Percentiles rank a stretch among this genome's conserved stretches.
phyloP scores from a whole-genome alignment of 2,888 invertebrate species.

The Lasioglossum marginatum region DNA sequence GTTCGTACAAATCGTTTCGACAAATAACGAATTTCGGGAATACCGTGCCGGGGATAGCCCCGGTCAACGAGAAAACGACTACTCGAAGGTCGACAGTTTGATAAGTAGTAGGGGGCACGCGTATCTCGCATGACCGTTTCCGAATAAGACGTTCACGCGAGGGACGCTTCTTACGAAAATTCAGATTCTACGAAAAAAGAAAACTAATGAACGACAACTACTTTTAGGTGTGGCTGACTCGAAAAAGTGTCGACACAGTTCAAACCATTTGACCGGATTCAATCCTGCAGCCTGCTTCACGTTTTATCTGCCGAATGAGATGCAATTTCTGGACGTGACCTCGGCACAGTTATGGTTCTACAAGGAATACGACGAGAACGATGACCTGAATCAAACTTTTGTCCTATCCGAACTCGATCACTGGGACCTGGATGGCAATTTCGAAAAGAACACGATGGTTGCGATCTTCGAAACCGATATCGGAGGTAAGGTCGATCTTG shows the following conservation, averaged over 20 bases:
- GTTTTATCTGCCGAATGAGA: conserved; percentile 91
- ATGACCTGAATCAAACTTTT: conserved; percentile 90
- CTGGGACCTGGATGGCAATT: conserved; percentile 89
- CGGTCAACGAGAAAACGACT: not conserved
- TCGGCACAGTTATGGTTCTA: conserved; percentile 93
- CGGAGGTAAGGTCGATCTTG: conserved; percentile 84
- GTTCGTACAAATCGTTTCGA: not conserved
- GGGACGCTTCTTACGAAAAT: not conserved
- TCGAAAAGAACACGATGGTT: conserved; percentile 91
- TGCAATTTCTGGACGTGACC: conserved; percentile 90
- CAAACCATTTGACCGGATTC: conserved; percentile 81
- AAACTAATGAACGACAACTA: not conserved
- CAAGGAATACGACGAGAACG: conserved; percentile 88
- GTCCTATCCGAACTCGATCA: conserved; percentile 92
- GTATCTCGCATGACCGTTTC: not conserved
- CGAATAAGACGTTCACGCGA: too few relatives aligned
- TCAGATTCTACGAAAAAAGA: not conserved
- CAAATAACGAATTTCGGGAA: not conserved
- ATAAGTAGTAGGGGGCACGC: not conserved
- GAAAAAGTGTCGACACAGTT: conserved; percentile 80
- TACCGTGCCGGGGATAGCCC: not conserved
- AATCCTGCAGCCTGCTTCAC: conserved; percentile 91
- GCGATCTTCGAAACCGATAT: conserved; percentile 92
- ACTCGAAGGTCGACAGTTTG: conserved; percentile 2
- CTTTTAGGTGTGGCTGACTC: conserved; percentile 85